These are phyloP conservation scores for Nomada fucata DNA, from an alignment of 2,888 invertebrate genomes.

Conservation along the genomic window DNA sequence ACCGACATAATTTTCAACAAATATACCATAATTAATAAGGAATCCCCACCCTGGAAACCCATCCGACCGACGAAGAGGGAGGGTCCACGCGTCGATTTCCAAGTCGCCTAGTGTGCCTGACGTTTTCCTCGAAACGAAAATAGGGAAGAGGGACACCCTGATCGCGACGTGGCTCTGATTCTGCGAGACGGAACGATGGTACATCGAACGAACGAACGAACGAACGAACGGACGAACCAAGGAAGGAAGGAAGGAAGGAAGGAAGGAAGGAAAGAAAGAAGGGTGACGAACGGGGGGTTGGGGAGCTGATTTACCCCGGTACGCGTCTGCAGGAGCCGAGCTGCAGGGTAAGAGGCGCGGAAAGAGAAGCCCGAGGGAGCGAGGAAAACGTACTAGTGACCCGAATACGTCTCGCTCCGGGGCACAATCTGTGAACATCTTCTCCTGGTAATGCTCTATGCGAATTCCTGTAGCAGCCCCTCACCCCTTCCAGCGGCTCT, in stretches of 20 bases:
- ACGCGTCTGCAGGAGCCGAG: conserved; percentile 51
- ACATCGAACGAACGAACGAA: neutral
- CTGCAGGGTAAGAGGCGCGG: conserved; percentile 47
- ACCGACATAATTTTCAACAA: too few relatives aligned
- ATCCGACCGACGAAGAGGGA: conserved; percentile 10
- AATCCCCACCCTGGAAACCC: neutral
- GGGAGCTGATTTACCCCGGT: conserved; percentile 50
- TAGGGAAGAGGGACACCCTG: conserved; percentile 50
- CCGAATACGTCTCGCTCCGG: conserved; percentile 81
- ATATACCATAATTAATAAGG: too few relatives aligned
- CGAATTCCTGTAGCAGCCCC: conserved; percentile 75
- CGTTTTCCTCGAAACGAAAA: conserved; percentile 60
- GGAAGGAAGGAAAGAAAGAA: neutral
- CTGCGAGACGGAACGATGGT: conserved; percentile 22
- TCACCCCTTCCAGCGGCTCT: conserved; percentile 17
- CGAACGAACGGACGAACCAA: conserved; percentile 1
- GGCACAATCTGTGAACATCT: conserved; percentile 80
- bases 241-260: neutral
- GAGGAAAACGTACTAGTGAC: conserved; percentile 76
- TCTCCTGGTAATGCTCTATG: conserved; percentile 79
- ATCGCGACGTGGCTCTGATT: conserved; percentile 31
- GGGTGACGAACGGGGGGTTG: neutral
- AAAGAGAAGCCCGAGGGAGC: conserved; percentile 55
- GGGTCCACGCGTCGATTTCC: conserved; percentile 51
- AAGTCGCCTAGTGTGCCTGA: conserved; percentile 53